phyloP scores from a whole-genome alignment of 2,888 invertebrate genomes.

The Acanthosepion pharaonis region DNA sequence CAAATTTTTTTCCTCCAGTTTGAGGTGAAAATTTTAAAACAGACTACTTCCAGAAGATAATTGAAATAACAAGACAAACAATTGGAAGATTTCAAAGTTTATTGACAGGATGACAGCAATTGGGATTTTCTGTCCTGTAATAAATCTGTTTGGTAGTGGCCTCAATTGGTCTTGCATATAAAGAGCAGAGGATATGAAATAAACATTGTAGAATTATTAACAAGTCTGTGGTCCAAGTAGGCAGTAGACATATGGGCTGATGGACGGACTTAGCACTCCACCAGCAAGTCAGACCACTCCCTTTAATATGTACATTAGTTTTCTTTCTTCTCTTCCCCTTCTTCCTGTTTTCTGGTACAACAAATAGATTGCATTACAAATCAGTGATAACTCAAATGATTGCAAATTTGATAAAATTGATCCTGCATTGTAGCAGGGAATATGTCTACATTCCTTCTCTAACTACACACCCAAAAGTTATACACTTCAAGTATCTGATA shows the following conservation, averaged over 20 bases:
- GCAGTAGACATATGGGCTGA: slow-evolving; percentile 22
- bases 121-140: not conserved
- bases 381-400: not conserved
- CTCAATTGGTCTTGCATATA: too few relatives aligned
- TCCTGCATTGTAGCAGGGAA: not conserved
- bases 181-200: not conserved
- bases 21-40: too few relatives aligned
- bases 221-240: not conserved
- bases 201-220: not conserved
- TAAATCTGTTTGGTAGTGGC: not conserved
- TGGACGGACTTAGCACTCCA: slow-evolving; percentile 5
- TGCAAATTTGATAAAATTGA: not conserved
- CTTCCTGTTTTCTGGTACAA: not conserved
- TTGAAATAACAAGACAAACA: not conserved
- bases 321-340: not conserved
- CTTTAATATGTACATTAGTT: not conserved
- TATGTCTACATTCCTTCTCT: not conserved
- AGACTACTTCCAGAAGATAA: too few relatives aligned
- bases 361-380: not conserved
- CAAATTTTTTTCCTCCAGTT: too few relatives aligned
- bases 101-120: slow-evolving; percentile 2
- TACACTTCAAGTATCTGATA: not conserved
- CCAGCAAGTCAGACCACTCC: not conserved
- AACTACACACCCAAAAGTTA: not conserved
- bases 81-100: slow-evolving; percentile 33